Conservation (phyloP, 2,113 vertebrate species). For the Tenebrosternarchus preto region DNA sequence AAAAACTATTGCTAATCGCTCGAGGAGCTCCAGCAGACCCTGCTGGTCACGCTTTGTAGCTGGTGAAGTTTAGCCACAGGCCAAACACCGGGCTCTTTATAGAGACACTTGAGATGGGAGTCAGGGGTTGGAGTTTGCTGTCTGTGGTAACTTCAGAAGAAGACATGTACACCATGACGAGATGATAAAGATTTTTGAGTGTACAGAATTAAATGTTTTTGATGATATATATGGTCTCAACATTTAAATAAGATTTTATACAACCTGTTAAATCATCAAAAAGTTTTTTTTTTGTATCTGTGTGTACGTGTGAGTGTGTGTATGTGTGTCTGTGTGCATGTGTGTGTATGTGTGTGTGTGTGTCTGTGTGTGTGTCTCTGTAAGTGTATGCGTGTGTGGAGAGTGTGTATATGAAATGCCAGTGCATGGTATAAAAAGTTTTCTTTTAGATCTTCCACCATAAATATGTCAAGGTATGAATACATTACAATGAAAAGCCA, state of each 20-base stretch:
- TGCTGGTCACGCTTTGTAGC: constrained; percentile 55
- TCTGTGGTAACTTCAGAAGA: constrained; percentile 53
- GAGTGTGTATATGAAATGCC: no score
- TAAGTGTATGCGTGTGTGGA: neutral
- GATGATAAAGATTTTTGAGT: neutral
- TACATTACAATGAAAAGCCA: neutral
- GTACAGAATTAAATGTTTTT: neutral
- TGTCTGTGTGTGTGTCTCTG: no score
- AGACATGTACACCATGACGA: constrained; percentile 59
- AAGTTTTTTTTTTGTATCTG: no score
- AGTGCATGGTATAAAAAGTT: neutral
- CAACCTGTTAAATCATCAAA: no score
- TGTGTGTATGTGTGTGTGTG: no score
- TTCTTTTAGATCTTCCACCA: neutral
- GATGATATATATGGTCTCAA: neutral
- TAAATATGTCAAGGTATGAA: neutral
- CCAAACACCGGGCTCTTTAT: constrained; percentile 53
- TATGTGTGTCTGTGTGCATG: no score
- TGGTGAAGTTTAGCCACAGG: constrained; percentile 61
- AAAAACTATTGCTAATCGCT: constrained; percentile 70
- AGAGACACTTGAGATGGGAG: constrained; percentile 44
- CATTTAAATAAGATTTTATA: no score
- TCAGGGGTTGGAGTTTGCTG: constrained; percentile 29
- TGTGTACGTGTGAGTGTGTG: no score
- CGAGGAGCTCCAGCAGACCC: constrained; percentile 38